Percentiles rank a stretch among this genome's conserved stretches.
Evolutionary conservation across 2,797 vertebrate species (phyloP).

Genomic region (Sebastolobus alascanus): DNA sequence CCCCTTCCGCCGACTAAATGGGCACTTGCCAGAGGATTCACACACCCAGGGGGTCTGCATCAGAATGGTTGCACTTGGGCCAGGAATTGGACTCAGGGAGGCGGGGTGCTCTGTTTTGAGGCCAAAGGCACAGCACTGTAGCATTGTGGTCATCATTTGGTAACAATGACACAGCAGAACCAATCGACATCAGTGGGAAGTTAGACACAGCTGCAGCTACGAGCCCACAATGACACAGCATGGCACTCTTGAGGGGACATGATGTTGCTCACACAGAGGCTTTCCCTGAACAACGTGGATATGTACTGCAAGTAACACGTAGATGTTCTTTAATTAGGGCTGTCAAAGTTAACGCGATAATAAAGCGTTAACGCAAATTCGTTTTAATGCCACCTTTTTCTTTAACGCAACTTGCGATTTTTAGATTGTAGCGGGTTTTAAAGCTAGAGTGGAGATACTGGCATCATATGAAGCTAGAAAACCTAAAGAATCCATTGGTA

Average conservation of each 20-base stretch:
- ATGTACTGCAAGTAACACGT: neutral
- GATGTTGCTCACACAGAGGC: conserved; percentile 48
- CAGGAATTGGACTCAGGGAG: conserved; percentile 58
- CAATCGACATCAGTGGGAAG: conserved; percentile 66
- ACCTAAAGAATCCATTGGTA: neutral
- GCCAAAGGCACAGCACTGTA: conserved; percentile 65
- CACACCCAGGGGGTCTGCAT: conserved; percentile 74
- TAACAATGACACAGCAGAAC: conserved; percentile 84
- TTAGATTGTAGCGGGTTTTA: neutral
- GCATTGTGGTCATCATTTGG: conserved; percentile 72
- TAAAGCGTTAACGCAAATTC: neutral
- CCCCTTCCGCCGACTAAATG: conserved; percentile 58
- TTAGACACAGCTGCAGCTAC: conserved; percentile 73
- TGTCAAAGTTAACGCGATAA: neutral
- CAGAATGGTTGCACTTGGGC: conserved; percentile 69
- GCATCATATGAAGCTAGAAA: neutral
- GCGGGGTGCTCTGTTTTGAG: conserved; percentile 59
- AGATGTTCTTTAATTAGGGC: neutral
- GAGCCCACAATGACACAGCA: conserved; percentile 79
- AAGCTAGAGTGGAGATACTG: neutral
- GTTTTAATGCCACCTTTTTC: neutral
- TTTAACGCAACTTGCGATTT: neutral
- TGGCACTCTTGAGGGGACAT: conserved; percentile 60
- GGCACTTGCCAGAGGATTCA: conserved; percentile 71
- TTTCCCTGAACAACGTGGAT: conserved; percentile 3